Evolutionary conservation across 2,888 invertebrate genomes (phyloP).

Genomic region (Adelognathus sp.): DNA sequence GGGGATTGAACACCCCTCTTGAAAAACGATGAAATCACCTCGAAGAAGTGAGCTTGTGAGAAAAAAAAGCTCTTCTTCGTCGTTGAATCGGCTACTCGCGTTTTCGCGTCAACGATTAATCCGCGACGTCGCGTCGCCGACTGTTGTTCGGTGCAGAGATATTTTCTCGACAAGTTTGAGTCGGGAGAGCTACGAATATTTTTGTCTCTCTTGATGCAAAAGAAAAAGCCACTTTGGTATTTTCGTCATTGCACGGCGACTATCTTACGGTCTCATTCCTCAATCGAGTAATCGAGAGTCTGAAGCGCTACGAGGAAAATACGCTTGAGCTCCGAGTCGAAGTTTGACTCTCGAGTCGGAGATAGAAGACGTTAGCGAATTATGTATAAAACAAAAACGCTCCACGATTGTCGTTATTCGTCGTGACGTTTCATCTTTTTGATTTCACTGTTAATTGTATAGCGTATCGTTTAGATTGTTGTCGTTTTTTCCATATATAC

Average conservation of each 20-base stretch:
- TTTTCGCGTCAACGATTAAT: not conserved
- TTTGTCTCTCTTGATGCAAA: conserved; percentile 31
- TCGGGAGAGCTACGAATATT: not conserved
- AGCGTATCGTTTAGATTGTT: conserved; percentile 30
- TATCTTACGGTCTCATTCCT: conserved; percentile 47
- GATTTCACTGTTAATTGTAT: conserved; percentile 22
- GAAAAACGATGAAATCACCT: not conserved
- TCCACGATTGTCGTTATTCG: not conserved
- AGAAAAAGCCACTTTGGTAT: conserved; percentile 32
- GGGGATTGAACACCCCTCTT: not conserved
- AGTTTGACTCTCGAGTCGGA: not conserved
- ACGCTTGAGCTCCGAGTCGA: conserved; percentile 17
- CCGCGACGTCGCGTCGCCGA: conserved; percentile 1
- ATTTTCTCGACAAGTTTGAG: not conserved
- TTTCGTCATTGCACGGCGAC: conserved; percentile 30
- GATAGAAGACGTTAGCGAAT: not conserved
- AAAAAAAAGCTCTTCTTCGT: not conserved
- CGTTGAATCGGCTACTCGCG: not conserved
- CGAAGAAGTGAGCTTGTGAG: not conserved
- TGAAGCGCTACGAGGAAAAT: conserved; percentile 25
- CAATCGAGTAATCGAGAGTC: conserved; percentile 18
- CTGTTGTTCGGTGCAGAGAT: conserved; percentile 1
- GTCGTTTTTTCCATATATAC: conserved; percentile 9
- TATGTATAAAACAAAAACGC: not conserved
- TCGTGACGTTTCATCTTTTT: not conserved